phyloP scores from a whole-genome alignment of 2,888 invertebrate genomes.

The Pheosia gnoma region DNA sequence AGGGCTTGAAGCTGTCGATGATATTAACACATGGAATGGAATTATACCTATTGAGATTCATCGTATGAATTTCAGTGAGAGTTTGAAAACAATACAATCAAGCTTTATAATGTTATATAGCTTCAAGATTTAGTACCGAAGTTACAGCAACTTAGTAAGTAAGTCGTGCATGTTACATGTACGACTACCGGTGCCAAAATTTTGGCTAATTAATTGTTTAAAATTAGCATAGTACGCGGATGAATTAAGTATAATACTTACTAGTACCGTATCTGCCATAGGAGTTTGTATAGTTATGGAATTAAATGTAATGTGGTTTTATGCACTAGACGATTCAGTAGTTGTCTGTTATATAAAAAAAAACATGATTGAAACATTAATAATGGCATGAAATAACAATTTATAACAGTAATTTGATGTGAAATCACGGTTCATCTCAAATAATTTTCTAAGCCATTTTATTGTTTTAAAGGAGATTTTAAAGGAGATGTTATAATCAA shows the following conservation, averaged over 20 bases:
- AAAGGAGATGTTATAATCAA: not conserved
- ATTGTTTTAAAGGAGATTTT: no score
- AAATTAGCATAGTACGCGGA: constrained; percentile 41
- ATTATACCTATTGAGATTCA: no score
- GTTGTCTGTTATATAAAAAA: no score
- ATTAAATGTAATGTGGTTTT: not conserved
- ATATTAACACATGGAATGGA: no score
- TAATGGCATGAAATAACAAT: no score
- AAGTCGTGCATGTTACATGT: constrained; percentile 33
- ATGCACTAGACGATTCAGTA: no score
- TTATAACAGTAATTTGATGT: no score
- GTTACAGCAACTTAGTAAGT: constrained; percentile 31
- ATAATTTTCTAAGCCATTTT: no score
- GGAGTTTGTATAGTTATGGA: not conserved
- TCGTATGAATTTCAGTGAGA: no score
- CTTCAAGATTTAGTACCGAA: constrained; percentile 2
- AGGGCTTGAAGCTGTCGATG: no score
- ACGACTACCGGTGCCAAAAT: constrained; percentile 45
- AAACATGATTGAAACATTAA: no score
- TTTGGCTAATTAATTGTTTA: constrained; percentile 52
- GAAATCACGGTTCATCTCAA: no score
- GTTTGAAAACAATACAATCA: not conserved
- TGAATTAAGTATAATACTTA: constrained; percentile 1
- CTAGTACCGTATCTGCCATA: not conserved
- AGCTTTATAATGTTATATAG: constrained; percentile 5